Base-by-base conservation (phyloP, 2,888 invertebrate species). In the Pyrochroa serraticornis region DNA sequence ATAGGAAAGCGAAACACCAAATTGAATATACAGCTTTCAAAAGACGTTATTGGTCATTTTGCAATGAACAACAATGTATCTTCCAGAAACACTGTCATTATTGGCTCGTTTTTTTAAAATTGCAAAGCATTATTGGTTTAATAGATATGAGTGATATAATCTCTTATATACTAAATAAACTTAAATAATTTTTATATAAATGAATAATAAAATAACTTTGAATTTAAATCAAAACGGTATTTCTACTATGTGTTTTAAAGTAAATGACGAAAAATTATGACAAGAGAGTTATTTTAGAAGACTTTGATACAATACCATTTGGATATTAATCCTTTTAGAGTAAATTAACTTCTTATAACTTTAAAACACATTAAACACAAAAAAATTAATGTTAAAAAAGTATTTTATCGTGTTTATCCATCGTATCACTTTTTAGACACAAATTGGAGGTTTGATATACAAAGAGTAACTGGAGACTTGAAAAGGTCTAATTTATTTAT, bases 401-500 rank as follows among this genome's bases (percentile, higher is more conserved):
- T 41, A 41, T 45, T 45, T 45, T 45, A 45, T 45, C 34, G 44
- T 45, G 32, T 45, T 45, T 41, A 41, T 41, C 41, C 22, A 41
- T 41, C 33, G 10, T 45, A 34, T 45, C 33, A 45, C 44, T 45
- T 45, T 45, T 45, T 45, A 45, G 7, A 12, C 7, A 45, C 42
- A 42, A 34, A 45, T 45, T 34, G 12, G 30, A 45, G 30, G 33
- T 45, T 45, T 45, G 9, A 45, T 45, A 45, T 45, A 45, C 44
- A 45, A 45, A 45, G 34, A 34, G 44, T 45, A 45, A 45, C 33
- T 45, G 44, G 33, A 45, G 44, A 33, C 44, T 45, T 45, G 44
- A 33, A 45, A 45, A 45, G 44, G 44, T 45, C 44, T 45, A 45
- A 22, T 22, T 22, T 47, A 47, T 47, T 47, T 47, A 47, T 47